Conservation (phyloP, 2,888 invertebrate species). For the Coecobrya sp. region DNA sequence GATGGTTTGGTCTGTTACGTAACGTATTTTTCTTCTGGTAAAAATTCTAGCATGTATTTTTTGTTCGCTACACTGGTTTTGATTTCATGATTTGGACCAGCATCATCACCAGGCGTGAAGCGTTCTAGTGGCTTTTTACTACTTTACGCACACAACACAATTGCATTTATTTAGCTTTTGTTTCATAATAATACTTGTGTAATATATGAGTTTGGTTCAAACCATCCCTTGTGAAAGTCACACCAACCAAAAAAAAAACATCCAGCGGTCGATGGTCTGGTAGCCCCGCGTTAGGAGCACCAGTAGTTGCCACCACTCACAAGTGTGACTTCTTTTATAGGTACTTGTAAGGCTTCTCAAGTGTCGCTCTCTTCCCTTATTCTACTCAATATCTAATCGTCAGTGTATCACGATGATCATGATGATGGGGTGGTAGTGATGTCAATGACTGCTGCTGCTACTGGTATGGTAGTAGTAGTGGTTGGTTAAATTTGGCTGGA, state of each 20-base stretch:
- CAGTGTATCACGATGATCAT: not conserved
- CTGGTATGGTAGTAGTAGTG: not conserved
- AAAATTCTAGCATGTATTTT: not conserved
- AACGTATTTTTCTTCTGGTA: not conserved
- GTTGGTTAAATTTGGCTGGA: not conserved
- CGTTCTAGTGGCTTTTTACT: not conserved
- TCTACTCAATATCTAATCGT: not conserved
- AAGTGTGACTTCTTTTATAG: not conserved
- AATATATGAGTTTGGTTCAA: not conserved
- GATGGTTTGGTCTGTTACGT: not conserved
- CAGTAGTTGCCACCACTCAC: not conserved
- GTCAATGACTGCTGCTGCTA: constrained; percentile 6
- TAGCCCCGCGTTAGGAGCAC: not conserved
- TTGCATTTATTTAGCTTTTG: constrained; percentile 19
- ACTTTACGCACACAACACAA: not conserved
- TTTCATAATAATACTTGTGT: constrained; percentile 5
- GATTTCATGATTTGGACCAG: not conserved
- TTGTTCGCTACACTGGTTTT: not conserved
- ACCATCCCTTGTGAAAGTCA: constrained; percentile 8
- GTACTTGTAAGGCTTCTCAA: constrained; percentile 59
- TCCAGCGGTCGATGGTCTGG: not conserved
- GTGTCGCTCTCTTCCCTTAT: constrained; percentile 15
- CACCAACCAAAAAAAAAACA: constrained; percentile 8
- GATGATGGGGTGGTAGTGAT: not conserved
- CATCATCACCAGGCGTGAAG: not conserved